Evolutionary conservation across 2,113 vertebrate species (phyloP).

Genomic region (Heloderma charlesbogerti): DNA sequence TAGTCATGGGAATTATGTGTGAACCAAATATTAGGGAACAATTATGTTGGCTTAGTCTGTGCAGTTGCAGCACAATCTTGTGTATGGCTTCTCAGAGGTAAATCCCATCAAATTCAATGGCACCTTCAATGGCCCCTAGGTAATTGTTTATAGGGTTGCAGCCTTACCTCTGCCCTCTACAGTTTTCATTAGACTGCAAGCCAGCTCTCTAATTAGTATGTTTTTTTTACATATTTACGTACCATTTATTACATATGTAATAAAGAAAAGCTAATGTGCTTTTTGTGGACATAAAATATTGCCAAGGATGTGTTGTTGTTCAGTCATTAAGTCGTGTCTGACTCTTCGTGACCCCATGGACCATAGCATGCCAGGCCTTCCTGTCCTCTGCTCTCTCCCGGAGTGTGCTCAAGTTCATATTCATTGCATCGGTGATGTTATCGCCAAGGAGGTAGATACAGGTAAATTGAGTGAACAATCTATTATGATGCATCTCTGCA

Average conservation of each 20-base stretch:
- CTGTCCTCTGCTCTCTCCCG: too few relatives aligned
- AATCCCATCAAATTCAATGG: not conserved
- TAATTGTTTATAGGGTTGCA: not conserved
- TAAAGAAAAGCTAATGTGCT: not conserved
- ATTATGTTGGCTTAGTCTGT: slow-evolving; percentile 8
- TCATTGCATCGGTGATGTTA: too few relatives aligned
- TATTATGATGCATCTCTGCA: not conserved
- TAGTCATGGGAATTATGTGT: not conserved
- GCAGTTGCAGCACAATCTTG: not conserved
- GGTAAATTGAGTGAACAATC: not conserved
- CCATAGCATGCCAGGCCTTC: too few relatives aligned
- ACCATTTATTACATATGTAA: too few relatives aligned
- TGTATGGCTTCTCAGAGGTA: not conserved
- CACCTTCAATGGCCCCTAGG: too few relatives aligned
- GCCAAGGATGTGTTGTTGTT: too few relatives aligned
- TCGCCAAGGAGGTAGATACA: not conserved
- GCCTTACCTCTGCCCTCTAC: not conserved
- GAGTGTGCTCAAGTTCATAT: too few relatives aligned
- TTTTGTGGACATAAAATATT: too few relatives aligned
- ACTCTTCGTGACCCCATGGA: too few relatives aligned
- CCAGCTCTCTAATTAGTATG: not conserved
- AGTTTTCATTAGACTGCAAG: not conserved
- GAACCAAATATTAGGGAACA: not conserved
- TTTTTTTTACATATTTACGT: too few relatives aligned
- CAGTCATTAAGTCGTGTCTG: too few relatives aligned